These are phyloP conservation scores for Haliclystus octoradiatus DNA, from an alignment of 30 jellyfish, hydroid and myxozoan species.

Conservation along the genomic window DNA sequence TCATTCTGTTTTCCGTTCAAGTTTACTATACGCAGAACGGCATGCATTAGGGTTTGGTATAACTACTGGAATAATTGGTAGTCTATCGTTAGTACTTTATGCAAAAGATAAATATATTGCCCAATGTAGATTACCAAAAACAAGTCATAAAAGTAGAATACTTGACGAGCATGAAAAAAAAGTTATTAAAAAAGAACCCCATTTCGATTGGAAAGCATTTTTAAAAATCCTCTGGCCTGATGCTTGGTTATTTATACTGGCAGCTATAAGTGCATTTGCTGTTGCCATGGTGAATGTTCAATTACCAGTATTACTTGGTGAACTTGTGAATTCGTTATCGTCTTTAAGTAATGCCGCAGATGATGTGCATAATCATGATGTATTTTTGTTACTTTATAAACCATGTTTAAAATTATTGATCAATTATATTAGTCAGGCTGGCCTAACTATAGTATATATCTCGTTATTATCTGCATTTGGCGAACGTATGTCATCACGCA, in stretches of 20 bases:
- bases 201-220: constrained; percentile 61
- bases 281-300: constrained; percentile 81
- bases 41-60: too few relatives aligned
- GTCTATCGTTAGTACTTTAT: too few relatives aligned
- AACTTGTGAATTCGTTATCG: constrained; percentile 62
- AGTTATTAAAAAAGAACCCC: constrained; percentile 5
- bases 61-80: too few relatives aligned
- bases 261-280: constrained; percentile 78
- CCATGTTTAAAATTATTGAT: constrained; percentile 61
- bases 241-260: constrained; percentile 47
- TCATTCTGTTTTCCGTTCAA: too few relatives aligned
- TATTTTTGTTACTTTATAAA: constrained; percentile 34
- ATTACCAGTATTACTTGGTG: constrained; percentile 84
- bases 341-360: constrained; percentile 7
- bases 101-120: not conserved
- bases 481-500: constrained; percentile 89
- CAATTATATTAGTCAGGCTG: constrained; percentile 66
- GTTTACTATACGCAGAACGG: too few relatives aligned
- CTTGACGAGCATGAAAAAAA: not conserved
- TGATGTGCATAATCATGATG: not conserved
- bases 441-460: constrained; percentile 56
- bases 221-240: constrained; percentile 65
- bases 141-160: not conserved
- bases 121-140: not conserved
- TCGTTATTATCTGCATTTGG: constrained; percentile 88